Evolutionary conservation across 1,140 invertebrate species (phyloP), one percentile per base, ranked within the genome.

Genomic region (Proales similis): DNA sequence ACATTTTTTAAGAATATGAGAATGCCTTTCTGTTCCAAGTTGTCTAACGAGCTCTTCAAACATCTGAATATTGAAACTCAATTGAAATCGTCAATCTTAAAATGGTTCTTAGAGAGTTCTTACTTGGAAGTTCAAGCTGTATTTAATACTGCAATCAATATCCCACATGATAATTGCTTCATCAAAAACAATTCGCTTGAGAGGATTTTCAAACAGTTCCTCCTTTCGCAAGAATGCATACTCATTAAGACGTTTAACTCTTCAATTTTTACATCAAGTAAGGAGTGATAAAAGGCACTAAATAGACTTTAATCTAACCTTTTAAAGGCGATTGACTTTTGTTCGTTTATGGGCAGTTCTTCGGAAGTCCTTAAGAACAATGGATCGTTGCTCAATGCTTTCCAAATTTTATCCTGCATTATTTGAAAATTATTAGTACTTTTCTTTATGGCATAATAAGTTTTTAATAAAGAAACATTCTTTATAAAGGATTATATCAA

Each of bases 341-440:
- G 51, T n/a, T 57, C 36, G 3, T 53, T 11, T 7, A 53, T 38
- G 17, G 51, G 19, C 9, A 30, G 20, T 11, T 57, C 51, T 4
- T 57, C 51, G 9, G 32, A n/a, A 17, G 51, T 81, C 27, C 66
- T 79, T 63, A 79, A 77, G 71, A 94, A 95, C 0, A 85, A 68
- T 4, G 87, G 84, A 72, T 90, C 85, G n/a, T 78, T 82, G 74
- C 88, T 82, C 30, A 94, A 70, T 3, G 82, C 82, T 22, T 82
- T 80, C 84, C 86, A 91, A 64, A 92, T 78, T 71, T 82, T 82
- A 68, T 86, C 81, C 88, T 92, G 70, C 32, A 81, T 70, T 48
- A 64, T 51, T 63, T 63, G 48, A 64, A 65, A 29, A 63, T n/a
- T 29, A 36, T 51, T n/a, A 26, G 36, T 24, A 33, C 1, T 33